phyloP scores from a whole-genome alignment of 2,888 invertebrate genomes.

The Oxycera nigricornis region DNA sequence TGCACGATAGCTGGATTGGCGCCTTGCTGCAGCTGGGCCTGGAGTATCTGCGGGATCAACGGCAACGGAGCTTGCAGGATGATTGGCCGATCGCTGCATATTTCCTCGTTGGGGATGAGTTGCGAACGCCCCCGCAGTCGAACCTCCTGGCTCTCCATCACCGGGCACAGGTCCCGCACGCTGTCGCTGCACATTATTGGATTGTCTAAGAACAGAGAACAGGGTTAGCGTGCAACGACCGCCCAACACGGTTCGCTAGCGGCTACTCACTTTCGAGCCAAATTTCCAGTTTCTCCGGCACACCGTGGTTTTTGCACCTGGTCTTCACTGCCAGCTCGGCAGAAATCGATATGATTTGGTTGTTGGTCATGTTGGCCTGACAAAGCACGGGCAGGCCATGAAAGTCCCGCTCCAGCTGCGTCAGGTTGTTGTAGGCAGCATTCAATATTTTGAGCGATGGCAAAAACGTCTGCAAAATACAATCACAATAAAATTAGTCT shows the following conservation, averaged over 20 bases:
- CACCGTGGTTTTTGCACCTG: conserved; percentile 79
- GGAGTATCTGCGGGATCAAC: conserved; percentile 50
- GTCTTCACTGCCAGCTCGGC: conserved; percentile 81
- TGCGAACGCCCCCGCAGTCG: conserved; percentile 73
- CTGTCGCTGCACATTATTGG: conserved; percentile 80
- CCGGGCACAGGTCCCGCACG: conserved; percentile 72
- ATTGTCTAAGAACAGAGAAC: conserved; percentile 75
- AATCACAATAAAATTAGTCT: no score
- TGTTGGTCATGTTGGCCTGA: conserved; percentile 79
- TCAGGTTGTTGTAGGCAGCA: conserved; percentile 79
- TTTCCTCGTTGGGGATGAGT: conserved; percentile 57
- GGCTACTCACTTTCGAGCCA: conserved; percentile 75
- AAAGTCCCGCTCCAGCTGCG: conserved; percentile 78
- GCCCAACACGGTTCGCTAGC: no score
- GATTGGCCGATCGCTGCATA: conserved; percentile 58
- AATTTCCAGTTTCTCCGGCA: conserved; percentile 72
- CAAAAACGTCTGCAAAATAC: conserved; percentile 73
- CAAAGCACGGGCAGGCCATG: conserved; percentile 83
- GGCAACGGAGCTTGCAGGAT: conserved; percentile 53
- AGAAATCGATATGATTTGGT: conserved; percentile 75
- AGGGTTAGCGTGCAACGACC: neutral
- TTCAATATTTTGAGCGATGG: conserved; percentile 78
- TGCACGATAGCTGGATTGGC: conserved; percentile 51
- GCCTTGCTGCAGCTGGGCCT: conserved; percentile 43
- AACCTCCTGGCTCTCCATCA: conserved; percentile 75